phyloP scores from a whole-genome alignment of 2,888 invertebrate genomes.

The Aelia acuminata region DNA sequence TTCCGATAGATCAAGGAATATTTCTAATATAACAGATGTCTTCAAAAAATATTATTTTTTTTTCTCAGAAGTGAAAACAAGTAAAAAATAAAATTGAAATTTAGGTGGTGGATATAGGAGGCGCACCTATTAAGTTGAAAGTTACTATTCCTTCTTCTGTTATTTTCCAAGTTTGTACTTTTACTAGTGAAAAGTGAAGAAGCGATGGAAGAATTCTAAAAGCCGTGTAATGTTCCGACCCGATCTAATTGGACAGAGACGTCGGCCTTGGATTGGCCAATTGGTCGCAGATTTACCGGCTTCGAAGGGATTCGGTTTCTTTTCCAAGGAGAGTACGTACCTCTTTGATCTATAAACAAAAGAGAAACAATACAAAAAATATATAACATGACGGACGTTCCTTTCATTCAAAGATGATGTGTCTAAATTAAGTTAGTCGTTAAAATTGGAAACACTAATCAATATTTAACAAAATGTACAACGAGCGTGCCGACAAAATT shows the following conservation, averaged over 20 bases:
- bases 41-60: too few relatives aligned
- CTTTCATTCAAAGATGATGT: too few relatives aligned
- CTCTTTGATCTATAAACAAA: not conserved
- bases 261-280: not conserved
- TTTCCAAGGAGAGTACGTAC: not conserved
- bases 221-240: not conserved
- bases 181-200: slow-evolving; percentile 12
- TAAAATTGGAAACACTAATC: too few relatives aligned
- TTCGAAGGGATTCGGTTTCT: not conserved
- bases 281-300: not conserved
- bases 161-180: not conserved
- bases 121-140: not conserved
- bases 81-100: too few relatives aligned
- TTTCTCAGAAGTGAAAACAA: too few relatives aligned
- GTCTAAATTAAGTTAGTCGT: too few relatives aligned
- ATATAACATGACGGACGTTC: not conserved
- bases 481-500: too few relatives aligned
- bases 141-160: too few relatives aligned
- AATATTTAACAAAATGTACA: too few relatives aligned
- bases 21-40: too few relatives aligned
- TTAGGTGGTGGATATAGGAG: too few relatives aligned
- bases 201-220: not conserved
- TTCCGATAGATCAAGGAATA: too few relatives aligned
- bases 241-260: slow-evolving; percentile 17
- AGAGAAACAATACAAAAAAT: not conserved